Evolutionary conservation across 2,797 vertebrate species (phyloP).

Genomic region (Gadopsis marmoratus): DNA sequence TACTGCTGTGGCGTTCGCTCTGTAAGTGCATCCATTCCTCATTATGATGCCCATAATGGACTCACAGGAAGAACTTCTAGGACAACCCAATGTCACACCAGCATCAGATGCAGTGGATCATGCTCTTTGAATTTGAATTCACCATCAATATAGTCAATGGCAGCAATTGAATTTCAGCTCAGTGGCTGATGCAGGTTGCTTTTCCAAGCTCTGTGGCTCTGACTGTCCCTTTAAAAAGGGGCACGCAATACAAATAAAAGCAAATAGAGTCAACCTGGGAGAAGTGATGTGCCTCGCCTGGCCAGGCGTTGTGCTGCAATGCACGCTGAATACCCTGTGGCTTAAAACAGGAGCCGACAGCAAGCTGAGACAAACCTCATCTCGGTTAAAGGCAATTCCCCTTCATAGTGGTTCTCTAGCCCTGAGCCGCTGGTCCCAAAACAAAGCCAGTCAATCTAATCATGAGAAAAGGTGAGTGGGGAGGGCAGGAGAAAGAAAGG

Average conservation of each 20-base stretch:
- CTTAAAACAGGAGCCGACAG: constrained; percentile 66
- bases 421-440: constrained; percentile 66
- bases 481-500: constrained; percentile 36
- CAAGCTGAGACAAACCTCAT: constrained; percentile 71
- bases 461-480: constrained; percentile 67
- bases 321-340: constrained; percentile 52
- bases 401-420: constrained; percentile 65
- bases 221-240: constrained; percentile 41
- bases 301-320: constrained; percentile 30
- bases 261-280: constrained; percentile 39
- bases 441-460: constrained; percentile 80
- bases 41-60: constrained; percentile 57
- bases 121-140: constrained; percentile 36
- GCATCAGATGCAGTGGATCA: constrained; percentile 15
- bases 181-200: constrained; percentile 14
- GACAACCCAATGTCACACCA: constrained; percentile 60
- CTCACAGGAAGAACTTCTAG: constrained; percentile 50
- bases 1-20: constrained; percentile 55
- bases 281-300: constrained; percentile 50
- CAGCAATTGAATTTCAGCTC: constrained; percentile 26
- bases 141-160: constrained; percentile 3
- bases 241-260: constrained; percentile 52
- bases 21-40: constrained; percentile 66
- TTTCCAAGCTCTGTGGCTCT: constrained; percentile 4
- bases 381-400: constrained; percentile 76